These are phyloP conservation scores for Diabrotica balteata DNA, from an alignment of 2,888 invertebrate genomes.

Conservation along the genomic window DNA sequence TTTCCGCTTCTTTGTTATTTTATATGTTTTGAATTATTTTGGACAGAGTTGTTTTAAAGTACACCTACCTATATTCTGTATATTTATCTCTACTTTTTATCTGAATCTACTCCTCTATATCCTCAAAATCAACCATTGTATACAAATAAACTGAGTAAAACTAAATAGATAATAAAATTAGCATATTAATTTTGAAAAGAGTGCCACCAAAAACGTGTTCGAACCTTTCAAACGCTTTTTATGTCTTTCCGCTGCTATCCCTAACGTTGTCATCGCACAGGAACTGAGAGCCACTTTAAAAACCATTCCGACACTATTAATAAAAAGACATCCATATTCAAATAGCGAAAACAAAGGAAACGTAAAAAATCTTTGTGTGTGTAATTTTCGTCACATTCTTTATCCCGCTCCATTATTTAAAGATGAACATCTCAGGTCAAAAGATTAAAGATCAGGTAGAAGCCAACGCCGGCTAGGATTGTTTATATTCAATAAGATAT, in stretches of 20 bases:
- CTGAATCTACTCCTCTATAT: too few species aligned
- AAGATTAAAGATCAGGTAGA: slow-evolving; percentile 55
- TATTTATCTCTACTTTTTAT: too few species aligned
- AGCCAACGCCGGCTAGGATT: slow-evolving; percentile 30
- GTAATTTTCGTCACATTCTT: slow-evolving; percentile 23
- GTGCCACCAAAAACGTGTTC: too few species aligned
- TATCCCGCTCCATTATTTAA: slow-evolving; percentile 30
- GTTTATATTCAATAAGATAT: slow-evolving; percentile 36
- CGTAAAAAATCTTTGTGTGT: slow-evolving; percentile 17
- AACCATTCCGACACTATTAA: slow-evolving; percentile 11
- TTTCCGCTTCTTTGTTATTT: too few species aligned
- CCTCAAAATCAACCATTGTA: too few species aligned
- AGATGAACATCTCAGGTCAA: slow-evolving; percentile 52
- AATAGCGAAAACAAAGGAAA: slow-evolving; percentile 21
- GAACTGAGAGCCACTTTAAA: slow-evolving; percentile 8
- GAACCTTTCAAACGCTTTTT: slow-evolving; percentile 5
- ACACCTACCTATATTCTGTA: too few species aligned
- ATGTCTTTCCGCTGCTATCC: slow-evolving; percentile 17
- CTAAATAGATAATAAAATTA: not conserved
- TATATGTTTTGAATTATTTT: too few species aligned
- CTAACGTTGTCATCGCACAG: slow-evolving; percentile 17
- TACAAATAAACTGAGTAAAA: not conserved
- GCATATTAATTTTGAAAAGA: slow-evolving; percentile 4
- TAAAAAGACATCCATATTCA: slow-evolving; percentile 26
- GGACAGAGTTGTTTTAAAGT: too few species aligned